Conservation (phyloP, 2,113 vertebrate species). For the Neogobius melanostomus region DNA sequence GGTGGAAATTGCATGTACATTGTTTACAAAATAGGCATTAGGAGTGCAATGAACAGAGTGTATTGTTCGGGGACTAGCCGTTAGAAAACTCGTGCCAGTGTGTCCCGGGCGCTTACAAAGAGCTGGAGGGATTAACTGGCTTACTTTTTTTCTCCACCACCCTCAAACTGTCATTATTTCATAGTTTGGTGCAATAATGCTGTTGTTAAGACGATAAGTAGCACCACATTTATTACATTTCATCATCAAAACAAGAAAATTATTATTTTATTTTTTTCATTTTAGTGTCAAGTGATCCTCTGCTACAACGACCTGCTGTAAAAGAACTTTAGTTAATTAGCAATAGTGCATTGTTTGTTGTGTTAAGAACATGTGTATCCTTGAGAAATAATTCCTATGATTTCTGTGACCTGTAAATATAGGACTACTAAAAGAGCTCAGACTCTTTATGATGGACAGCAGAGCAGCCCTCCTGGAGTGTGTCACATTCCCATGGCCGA, state of each 20-base stretch:
- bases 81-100: conserved; percentile 18
- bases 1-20: neutral
- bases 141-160: neutral
- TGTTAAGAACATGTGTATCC: too few species aligned
- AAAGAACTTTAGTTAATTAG: neutral
- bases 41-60: neutral
- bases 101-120: conserved; percentile 3
- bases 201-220: neutral
- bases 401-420: neutral
- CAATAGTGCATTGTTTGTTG: neutral
- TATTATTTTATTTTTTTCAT: neutral
- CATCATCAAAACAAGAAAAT: neutral
- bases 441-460: conserved; percentile 87
- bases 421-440: conserved; percentile 90
- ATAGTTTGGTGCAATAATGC: neutral
- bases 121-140: conserved; percentile 6
- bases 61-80: conserved; percentile 1
- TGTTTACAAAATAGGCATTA: neutral
- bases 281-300: neutral
- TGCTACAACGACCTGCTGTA: neutral
- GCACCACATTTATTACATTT: neutral
- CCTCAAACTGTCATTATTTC: neutral
- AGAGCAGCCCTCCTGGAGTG: conserved; percentile 81
- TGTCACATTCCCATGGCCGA: conserved; percentile 95
- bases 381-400: neutral